These are phyloP conservation scores for Galbula dea DNA, from an alignment of 2,113 vertebrate genomes.

Conservation along the genomic window DNA sequence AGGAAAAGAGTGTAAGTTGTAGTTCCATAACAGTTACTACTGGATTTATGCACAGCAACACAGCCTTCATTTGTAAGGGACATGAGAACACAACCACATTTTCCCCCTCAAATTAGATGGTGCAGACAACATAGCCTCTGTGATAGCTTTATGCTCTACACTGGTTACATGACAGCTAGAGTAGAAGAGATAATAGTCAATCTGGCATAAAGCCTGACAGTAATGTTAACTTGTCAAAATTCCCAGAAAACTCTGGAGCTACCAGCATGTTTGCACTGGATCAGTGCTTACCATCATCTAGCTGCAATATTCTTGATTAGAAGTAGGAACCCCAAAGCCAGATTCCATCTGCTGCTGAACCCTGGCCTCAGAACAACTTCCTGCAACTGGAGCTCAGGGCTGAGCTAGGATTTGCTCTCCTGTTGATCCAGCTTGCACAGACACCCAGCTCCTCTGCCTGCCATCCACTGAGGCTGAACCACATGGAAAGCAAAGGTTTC, in stretches of 20 bases:
- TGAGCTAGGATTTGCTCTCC: not conserved
- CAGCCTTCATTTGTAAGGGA: not conserved
- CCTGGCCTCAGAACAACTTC: not conserved
- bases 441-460: not conserved
- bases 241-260: constrained; percentile 25
- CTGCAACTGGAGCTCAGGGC: fast-evolving
- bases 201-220: not conserved
- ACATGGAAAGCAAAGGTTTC: not conserved
- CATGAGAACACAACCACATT: not conserved
- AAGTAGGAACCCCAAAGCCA: not conserved
- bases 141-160: not conserved
- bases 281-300: not conserved
- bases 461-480: not conserved
- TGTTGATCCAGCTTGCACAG: not conserved
- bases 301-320: not conserved
- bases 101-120: not conserved
- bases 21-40: not conserved
- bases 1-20: not conserved
- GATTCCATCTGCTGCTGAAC: not conserved
- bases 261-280: not conserved
- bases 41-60: not conserved
- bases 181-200: not conserved
- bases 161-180: not conserved
- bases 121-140: not conserved
- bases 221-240: not conserved